Evolutionary conservation across 1,140 invertebrate species (phyloP).

Genomic region (Euborellia annulipes): DNA sequence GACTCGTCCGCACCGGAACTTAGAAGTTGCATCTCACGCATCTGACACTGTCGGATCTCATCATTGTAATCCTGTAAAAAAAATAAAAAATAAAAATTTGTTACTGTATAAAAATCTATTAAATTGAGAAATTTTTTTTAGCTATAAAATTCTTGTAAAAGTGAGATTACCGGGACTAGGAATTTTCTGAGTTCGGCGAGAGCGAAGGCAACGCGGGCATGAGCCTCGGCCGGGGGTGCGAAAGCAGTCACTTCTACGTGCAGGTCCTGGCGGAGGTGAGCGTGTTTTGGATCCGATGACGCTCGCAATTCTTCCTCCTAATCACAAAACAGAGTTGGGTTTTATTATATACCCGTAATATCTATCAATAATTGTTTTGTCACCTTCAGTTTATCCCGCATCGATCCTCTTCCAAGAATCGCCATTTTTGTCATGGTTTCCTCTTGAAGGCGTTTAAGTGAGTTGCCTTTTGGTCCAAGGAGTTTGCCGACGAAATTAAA

Average conservation of each 20-base stretch:
- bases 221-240: conserved; percentile 73
- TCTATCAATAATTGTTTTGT: too few relatives aligned
- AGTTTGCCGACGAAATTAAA: conserved; percentile 89
- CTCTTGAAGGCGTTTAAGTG: conserved; percentile 76
- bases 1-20: conserved; percentile 21
- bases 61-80: conserved; percentile 61
- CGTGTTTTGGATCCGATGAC: conserved; percentile 73
- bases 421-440: conserved; percentile 89
- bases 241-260: conserved; percentile 78
- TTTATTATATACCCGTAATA: too few relatives aligned
- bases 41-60: conserved; percentile 69
- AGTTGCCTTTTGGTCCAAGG: conserved; percentile 79
- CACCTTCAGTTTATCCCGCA: conserved; percentile 78
- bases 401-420: conserved; percentile 74
- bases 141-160: not conserved
- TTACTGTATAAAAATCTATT: too few relatives aligned
- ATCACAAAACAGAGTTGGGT: too few relatives aligned
- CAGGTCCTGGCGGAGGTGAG: conserved; percentile 75
- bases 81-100: too few relatives aligned
- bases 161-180: conserved; percentile 45
- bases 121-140: too few relatives aligned
- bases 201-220: conserved; percentile 72
- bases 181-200: conserved; percentile 61
- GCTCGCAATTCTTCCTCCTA: conserved; percentile 76
- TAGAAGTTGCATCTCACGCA: conserved; percentile 67